These are phyloP conservation scores for Nylanderia fulva DNA, from an alignment of 1,140 invertebrate genomes.

Conservation along the genomic window DNA sequence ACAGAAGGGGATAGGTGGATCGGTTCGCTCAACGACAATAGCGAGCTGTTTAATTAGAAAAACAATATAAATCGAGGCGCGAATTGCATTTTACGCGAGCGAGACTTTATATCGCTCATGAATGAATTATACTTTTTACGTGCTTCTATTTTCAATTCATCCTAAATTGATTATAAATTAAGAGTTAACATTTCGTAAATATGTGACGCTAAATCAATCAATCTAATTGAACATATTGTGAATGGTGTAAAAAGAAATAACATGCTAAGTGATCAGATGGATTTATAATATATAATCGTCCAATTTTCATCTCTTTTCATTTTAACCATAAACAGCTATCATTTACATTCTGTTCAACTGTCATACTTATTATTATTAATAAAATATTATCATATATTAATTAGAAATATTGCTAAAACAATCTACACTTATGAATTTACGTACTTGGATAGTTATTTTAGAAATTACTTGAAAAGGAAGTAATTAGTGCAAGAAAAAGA, in stretches of 20 bases:
- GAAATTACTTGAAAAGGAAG: neutral
- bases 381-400: neutral
- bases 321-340: neutral
- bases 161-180: neutral
- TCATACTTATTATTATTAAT: neutral
- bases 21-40: neutral
- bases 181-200: neutral
- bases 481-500: conserved; percentile 4
- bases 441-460: neutral
- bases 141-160: neutral
- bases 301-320: neutral
- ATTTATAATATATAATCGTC: neutral
- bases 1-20: neutral
- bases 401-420: neutral
- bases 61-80: neutral
- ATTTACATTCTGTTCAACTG: neutral
- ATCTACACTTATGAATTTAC: neutral
- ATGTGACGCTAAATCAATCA: neutral
- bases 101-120: neutral
- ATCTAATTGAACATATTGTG: neutral
- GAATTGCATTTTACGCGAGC: neutral
- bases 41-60: neutral
- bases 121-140: neutral
- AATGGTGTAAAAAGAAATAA: neutral
- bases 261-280: neutral